Conservation (phyloP, 2,797 vertebrate species). For the Mormyrops attenuatus region DNA sequence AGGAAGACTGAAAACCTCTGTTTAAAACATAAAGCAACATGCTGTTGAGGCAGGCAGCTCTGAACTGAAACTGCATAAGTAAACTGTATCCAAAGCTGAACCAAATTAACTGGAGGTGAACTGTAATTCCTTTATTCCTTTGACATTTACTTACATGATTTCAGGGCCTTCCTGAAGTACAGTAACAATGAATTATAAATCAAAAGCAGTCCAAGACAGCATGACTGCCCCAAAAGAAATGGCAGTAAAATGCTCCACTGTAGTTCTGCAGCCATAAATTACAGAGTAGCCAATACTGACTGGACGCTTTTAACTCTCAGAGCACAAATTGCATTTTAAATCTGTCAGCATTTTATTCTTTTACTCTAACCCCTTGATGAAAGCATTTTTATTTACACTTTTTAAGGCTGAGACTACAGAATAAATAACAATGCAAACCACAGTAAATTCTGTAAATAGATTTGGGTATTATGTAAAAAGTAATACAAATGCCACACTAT, state of each 20-base stretch:
- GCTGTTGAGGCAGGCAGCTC: neutral
- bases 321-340: constrained; percentile 8
- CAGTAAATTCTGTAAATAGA: neutral
- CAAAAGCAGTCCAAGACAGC: neutral
- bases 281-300: neutral
- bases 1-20: neutral
- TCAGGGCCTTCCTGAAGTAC: neutral
- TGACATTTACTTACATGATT: neutral
- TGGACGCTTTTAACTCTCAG: neutral
- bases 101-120: neutral
- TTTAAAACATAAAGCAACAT: neutral
- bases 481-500: neutral
- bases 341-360: constrained; percentile 12
- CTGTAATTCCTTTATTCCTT: neutral
- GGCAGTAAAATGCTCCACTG: neutral
- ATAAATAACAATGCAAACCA: neutral
- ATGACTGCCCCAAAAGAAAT: constrained; percentile 4
- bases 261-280: constrained; percentile 5
- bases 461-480: neutral
- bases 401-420: neutral
- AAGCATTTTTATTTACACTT: neutral
- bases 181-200: constrained; percentile 5
- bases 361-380: neutral
- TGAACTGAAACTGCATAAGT: neutral
- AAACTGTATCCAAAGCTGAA: neutral